Conservation (phyloP, 1,140 invertebrate species). For the Lepeophtheirus salmonis region DNA sequence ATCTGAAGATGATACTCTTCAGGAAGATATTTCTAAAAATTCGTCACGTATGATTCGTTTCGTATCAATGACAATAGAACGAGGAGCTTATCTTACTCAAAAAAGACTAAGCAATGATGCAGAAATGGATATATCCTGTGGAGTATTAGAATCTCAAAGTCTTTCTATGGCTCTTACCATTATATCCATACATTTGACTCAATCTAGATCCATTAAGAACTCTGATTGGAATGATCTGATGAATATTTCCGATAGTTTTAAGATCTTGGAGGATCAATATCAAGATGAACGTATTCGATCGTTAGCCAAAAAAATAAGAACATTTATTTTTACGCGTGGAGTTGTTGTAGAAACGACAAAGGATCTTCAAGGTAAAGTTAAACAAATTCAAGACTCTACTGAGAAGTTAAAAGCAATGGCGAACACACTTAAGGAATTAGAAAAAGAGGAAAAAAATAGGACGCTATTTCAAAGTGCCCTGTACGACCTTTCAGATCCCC, state of each 20-base stretch:
- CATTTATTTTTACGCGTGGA: constrained; percentile 32
- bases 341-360: constrained; percentile 21
- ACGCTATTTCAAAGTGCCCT: constrained; percentile 31
- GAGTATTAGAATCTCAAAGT: constrained; percentile 2
- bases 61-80: constrained; percentile 1
- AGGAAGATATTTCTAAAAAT: constrained; percentile 11
- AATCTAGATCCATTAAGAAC: background rate
- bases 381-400: background rate
- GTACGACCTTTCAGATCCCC: constrained; percentile 44
- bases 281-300: constrained; percentile 22
- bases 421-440: background rate
- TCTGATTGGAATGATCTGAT: background rate
- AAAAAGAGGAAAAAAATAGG: constrained; percentile 15
- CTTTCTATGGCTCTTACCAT: constrained; percentile 8
- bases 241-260: constrained; percentile 25
- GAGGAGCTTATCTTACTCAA: background rate
- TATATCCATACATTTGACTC: constrained; percentile 13
- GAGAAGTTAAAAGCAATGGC: background rate
- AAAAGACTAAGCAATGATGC: background rate
- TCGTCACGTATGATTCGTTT: constrained; percentile 1
- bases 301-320: constrained; percentile 29
- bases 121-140: background rate
- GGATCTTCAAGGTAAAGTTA: background rate
- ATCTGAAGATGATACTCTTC: constrained; percentile 11
- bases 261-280: constrained; percentile 23